Conservation (phyloP, 2,113 vertebrate species). For the Circaetus cinerascens region DNA sequence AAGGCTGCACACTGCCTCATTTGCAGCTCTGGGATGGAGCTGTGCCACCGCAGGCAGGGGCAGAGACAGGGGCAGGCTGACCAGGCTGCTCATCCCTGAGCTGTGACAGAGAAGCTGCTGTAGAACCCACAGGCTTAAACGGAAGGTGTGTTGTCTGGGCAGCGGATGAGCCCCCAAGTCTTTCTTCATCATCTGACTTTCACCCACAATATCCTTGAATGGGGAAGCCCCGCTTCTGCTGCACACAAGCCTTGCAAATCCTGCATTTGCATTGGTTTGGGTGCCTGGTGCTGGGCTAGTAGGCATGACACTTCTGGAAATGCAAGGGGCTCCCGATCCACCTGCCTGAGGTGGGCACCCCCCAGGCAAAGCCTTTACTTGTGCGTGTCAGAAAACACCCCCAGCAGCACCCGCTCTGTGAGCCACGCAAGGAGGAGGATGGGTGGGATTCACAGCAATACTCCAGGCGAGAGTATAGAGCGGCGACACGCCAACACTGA, state of each 20-base stretch:
- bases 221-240: too few relatives aligned
- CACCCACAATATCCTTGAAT: background rate
- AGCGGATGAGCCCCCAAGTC: background rate
- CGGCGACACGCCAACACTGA: accelerated
- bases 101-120: background rate
- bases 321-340: background rate
- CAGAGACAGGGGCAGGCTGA: background rate
- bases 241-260: background rate
- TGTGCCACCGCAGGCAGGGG: background rate
- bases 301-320: background rate
- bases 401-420: background rate
- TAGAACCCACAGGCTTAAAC: accelerated
- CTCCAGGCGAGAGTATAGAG: background rate
- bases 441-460: background rate
- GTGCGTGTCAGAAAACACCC: background rate
- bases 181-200: background rate
- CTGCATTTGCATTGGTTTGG: accelerated
- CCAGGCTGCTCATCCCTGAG: background rate
- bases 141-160: background rate
- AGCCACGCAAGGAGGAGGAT: accelerated
- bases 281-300: background rate
- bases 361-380: background rate
- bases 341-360: background rate
- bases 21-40: background rate
- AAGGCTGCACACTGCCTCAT: background rate